These are phyloP conservation scores for Cladopsammia gracilis DNA, from an alignment of 64 coral and sea anemone genomes.

Conservation along the genomic window DNA sequence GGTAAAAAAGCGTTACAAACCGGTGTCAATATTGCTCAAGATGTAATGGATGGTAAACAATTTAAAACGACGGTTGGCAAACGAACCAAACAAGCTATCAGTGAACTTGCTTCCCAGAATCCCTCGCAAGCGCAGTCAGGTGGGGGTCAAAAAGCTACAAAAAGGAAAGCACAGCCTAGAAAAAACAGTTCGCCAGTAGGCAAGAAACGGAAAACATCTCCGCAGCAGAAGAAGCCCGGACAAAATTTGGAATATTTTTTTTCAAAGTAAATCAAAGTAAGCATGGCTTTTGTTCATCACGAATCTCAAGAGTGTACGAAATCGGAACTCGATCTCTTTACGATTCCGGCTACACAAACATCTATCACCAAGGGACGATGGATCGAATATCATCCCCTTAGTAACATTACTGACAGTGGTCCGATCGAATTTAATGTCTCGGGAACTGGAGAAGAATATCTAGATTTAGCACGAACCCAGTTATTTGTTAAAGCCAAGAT, in stretches of 20 bases:
- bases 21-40: neutral
- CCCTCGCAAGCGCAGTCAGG: neutral
- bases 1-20: neutral
- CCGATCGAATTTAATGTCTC: conserved; percentile 10
- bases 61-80: too few relatives aligned
- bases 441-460: conserved; percentile 4
- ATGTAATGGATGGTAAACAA: neutral
- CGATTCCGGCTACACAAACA: conserved; percentile 9
- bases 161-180: too few relatives aligned
- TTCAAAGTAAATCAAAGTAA: too few relatives aligned
- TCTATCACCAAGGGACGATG: neutral
- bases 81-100: too few relatives aligned
- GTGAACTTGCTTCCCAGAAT: neutral
- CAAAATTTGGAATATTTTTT: neutral
- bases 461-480: conserved; percentile 24
- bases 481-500: conserved; percentile 36
- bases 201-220: conserved; percentile 4
- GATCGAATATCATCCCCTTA: conserved; percentile 29
- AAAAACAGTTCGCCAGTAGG: neutral
- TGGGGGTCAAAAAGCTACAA: neutral
- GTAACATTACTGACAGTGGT: neutral
- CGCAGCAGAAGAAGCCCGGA: neutral
- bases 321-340: conserved; percentile 34
- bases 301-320: conserved; percentile 16
- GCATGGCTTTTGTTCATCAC: neutral